Conservation (phyloP, 2,113 vertebrate genomes). For the Lates calcarifer region DNA sequence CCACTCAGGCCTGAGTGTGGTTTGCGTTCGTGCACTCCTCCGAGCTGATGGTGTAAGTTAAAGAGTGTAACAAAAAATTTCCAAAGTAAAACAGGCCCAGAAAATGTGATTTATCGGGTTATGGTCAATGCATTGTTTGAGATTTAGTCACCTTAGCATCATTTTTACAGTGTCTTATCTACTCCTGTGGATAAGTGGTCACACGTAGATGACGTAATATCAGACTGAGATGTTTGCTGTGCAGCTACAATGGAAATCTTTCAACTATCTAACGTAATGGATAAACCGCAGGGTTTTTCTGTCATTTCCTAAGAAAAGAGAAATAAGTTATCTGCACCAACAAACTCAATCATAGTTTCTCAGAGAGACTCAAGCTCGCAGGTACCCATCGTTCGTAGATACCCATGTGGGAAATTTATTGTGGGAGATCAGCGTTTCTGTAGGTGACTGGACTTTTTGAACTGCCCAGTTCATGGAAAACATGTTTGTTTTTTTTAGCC, state of each 20-base stretch:
- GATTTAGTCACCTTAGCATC: neutral
- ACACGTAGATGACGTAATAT: neutral
- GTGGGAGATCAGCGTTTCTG: neutral
- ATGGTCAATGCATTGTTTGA: conserved; percentile 2
- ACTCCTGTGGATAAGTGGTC: neutral
- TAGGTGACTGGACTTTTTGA: neutral
- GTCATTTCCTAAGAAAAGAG: neutral
- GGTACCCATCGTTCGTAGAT: too few relatives aligned
- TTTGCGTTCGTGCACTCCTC: conserved; percentile 44
- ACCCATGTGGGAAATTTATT: neutral
- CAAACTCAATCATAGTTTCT: neutral
- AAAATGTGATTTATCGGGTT: neutral
- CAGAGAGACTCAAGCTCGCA: neutral
- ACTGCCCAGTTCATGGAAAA: neutral
- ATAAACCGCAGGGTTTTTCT: neutral
- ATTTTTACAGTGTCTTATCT: conserved; percentile 1
- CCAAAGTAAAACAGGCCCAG: neutral
- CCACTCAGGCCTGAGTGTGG: conserved; percentile 54
- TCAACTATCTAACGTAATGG: neutral
- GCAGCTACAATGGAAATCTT: neutral
- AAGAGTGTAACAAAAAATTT: conserved; percentile 12
- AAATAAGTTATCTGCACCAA: neutral
- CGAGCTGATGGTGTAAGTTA: conserved; percentile 6
- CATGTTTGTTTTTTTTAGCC: too few relatives aligned
- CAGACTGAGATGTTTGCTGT: neutral